Base-by-base conservation (phyloP, 1,140 invertebrate genomes). In the Callitettix versicolor region DNA sequence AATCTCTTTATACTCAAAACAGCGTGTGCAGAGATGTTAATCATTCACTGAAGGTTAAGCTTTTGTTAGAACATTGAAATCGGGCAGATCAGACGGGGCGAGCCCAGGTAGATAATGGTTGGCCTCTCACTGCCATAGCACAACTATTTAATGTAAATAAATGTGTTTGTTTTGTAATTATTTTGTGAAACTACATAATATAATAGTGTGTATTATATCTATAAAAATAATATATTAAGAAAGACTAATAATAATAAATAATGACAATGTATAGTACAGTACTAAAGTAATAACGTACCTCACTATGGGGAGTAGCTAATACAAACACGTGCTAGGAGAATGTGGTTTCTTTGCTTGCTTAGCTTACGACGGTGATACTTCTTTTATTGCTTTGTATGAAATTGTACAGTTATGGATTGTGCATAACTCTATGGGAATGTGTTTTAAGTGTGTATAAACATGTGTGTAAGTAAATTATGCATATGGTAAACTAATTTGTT, bases 91-190 rank as follows among this genome's bases (percentile, higher is more conserved):
- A 22, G 47, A 49, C 22, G 33, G 24, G 20, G 24, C 20, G 24
- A 47, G 49, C 55, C 53, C 42, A 42, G 53, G 53, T 55, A 55
- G 51, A 48, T 49, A 50, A 47, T 46, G 40, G 50, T 26, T 43
- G 51, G 55, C 60, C 58, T 56, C 52, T 58, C 60, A 62, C 60
- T 62, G 60, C 60, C 60, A 62, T 55, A 48, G 60, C 60, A 61
- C 60, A 61, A 61, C 54, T 59, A 53, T 41, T 56, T 36, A 40
- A 21, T 56, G 30, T 57, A 57, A 5, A 36, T 51, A 52, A 26
- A 52, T 26, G 50, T 38, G 17, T 36, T 46, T 15, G 22, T 36
- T 53, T 58, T 42, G 22, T 52, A 21, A 33, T 44, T 43, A 33
- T 57, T 58, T 53, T 53, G 33, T 58, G 43, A 43, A 43, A 57